Conservation (phyloP, 1,140 invertebrate species). For the Cydia strobilella region DNA sequence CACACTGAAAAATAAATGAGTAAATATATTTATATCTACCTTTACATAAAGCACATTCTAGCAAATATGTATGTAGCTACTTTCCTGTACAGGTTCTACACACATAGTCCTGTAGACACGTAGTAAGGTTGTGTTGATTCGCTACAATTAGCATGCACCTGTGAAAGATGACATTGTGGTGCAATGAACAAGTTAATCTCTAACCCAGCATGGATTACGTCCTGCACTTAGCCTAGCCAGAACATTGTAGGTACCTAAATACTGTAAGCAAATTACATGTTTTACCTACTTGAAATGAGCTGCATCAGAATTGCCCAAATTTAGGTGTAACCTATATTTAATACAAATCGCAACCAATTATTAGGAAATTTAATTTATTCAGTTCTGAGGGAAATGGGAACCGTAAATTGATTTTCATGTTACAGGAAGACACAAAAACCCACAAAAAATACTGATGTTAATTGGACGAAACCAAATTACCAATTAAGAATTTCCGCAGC, state of each 20-base stretch:
- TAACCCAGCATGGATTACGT: neutral
- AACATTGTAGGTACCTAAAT: too few species aligned
- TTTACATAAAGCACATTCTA: too few species aligned
- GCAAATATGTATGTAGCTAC: too few species aligned
- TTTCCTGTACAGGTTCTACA: neutral
- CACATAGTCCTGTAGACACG: neutral
- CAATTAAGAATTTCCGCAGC: slow-evolving; percentile 30
- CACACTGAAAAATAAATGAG: too few species aligned
- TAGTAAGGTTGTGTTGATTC: slow-evolving; percentile 1
- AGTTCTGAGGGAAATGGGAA: neutral
- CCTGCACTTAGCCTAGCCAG: neutral
- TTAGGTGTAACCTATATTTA: neutral
- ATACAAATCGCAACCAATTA: neutral
- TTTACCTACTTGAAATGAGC: neutral
- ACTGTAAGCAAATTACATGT: too few species aligned
- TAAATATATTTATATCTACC: too few species aligned
- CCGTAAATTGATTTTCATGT: neutral
- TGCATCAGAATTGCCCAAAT: neutral
- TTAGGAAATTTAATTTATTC: neutral
- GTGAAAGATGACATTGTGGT: slow-evolving; percentile 16
- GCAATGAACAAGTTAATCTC: neutral
- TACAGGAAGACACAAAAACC: slow-evolving; percentile 35
- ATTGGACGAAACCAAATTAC: slow-evolving; percentile 49
- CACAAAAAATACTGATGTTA: slow-evolving; percentile 40
- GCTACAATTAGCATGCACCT: neutral